A percentile compares a stretch with the other conserved stretches of the same genome.
phyloP scores from a whole-genome alignment of 30 jellyfish, hydroid and myxozoan genomes.

The Phacellophora camtschatica region DNA sequence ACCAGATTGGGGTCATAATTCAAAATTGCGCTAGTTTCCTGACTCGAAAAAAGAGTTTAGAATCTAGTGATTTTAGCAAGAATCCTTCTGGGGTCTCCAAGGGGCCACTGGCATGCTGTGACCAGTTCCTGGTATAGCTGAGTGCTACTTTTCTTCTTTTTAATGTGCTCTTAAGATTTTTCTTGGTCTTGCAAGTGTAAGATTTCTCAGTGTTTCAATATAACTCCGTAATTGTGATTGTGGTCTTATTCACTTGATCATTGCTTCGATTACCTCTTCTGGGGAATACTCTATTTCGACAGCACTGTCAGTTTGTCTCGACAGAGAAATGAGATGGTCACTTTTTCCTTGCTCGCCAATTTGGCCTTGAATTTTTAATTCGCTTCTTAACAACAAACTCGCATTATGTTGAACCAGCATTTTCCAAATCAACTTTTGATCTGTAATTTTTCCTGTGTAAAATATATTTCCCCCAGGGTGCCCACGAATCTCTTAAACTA shows the following conservation, averaged over 20 bases:
- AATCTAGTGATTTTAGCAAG: neutral
- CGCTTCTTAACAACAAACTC: too few relatives aligned
- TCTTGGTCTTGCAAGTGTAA: constrained; percentile 9
- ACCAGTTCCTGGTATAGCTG: constrained; percentile 26
- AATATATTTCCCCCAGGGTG: too few relatives aligned
- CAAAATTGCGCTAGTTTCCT: neutral
- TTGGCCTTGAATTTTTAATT: too few relatives aligned
- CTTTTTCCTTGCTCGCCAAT: constrained; percentile 17
- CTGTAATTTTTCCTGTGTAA: too few relatives aligned
- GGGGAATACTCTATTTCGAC: constrained; percentile 6
- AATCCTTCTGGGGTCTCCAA: constrained; percentile 6
- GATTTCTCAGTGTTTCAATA: constrained; percentile 11
- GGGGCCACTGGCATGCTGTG: neutral
- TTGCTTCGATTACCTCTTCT: constrained; percentile 11
- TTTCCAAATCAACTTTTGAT: too few relatives aligned
- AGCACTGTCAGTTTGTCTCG: constrained; percentile 20
- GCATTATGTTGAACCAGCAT: too few relatives aligned
- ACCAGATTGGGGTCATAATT: constrained; percentile 1
- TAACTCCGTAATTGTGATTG: neutral
- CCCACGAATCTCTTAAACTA: too few relatives aligned
- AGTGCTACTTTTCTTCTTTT: constrained; percentile 31
- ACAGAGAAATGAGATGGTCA: constrained; percentile 9
- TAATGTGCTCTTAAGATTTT: constrained; percentile 9
- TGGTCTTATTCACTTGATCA: constrained; percentile 12
- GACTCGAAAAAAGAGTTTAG: neutral